Evolutionary conservation across 2,888 invertebrate species (phyloP).

Genomic region (Ellobium chinense): DNA sequence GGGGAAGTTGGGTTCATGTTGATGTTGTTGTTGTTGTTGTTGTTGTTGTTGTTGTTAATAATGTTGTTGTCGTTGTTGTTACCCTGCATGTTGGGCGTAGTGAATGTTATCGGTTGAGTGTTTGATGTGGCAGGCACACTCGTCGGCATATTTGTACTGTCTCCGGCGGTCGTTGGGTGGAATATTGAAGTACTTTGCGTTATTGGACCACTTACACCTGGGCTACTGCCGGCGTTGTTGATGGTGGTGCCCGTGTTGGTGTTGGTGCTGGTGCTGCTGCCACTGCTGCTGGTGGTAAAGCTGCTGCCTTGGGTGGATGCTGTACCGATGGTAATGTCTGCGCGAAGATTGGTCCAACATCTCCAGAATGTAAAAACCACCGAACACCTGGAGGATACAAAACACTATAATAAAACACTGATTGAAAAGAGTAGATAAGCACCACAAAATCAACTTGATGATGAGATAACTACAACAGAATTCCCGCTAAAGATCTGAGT

Average conservation of each 20-base stretch:
- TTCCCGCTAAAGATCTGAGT: too few relatives aligned
- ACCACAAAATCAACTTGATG: too few relatives aligned
- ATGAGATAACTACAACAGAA: too few relatives aligned
- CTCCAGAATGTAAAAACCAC: background rate
- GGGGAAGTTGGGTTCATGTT: background rate
- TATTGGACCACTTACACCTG: background rate
- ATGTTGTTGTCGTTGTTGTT: too few relatives aligned
- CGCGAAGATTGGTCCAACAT: background rate
- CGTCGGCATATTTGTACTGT: too few relatives aligned
- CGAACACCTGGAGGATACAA: background rate
- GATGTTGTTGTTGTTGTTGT: background rate
- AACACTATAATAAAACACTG: too few relatives aligned
- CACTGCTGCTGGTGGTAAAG: background rate
- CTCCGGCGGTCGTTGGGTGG: too few relatives aligned
- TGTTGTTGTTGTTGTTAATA: background rate
- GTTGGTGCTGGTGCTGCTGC: background rate
- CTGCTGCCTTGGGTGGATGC: background rate
- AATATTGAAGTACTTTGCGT: background rate
- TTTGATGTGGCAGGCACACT: too few relatives aligned
- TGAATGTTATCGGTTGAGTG: too few relatives aligned
- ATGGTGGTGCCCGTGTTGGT: background rate
- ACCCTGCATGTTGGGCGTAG: too few relatives aligned
- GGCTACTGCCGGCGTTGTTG: background rate
- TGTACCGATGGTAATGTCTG: background rate
- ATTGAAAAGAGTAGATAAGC: too few relatives aligned